These are phyloP conservation scores for Sylvilagus floridanus DNA, from an alignment of 2,797 vertebrate genomes.

Conservation along the genomic window DNA sequence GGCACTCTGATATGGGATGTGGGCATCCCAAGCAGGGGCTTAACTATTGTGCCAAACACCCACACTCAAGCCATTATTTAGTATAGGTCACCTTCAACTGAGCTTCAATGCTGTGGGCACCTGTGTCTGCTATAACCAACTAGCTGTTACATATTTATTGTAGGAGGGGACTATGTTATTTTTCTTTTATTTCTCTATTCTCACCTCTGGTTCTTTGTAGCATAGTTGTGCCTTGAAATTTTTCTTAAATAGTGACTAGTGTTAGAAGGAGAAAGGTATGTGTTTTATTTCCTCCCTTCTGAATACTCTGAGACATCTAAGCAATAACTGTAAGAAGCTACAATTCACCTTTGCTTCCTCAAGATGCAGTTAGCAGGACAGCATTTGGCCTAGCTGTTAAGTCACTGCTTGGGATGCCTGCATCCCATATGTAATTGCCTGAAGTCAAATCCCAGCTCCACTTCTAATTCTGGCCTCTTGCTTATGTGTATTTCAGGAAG, in stretches of 20 bases:
- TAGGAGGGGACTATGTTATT: neutral
- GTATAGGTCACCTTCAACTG: neutral
- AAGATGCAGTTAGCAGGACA: neutral
- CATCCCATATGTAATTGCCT: no score
- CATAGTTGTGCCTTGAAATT: neutral
- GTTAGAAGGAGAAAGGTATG: neutral
- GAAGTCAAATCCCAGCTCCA: no score
- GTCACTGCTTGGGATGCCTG: no score
- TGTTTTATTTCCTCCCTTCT: neutral
- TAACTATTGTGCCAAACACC: no score
- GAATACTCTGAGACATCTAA: neutral
- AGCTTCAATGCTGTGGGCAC: neutral
- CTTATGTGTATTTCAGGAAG: no score
- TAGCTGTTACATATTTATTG: neutral
- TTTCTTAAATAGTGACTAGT: neutral
- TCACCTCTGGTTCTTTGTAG: neutral
- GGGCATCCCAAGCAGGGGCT: no score
- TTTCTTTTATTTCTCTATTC: neutral
- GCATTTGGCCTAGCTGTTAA: no score
- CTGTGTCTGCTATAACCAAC: neutral
- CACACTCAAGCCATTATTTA: neutral
- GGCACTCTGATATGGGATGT: no score
- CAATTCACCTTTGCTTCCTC: neutral
- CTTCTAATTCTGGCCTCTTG: no score
- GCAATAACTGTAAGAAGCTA: neutral